Evolutionary conservation across 2,888 invertebrate genomes (phyloP).

Genomic region (Syrista parreyssii): DNA sequence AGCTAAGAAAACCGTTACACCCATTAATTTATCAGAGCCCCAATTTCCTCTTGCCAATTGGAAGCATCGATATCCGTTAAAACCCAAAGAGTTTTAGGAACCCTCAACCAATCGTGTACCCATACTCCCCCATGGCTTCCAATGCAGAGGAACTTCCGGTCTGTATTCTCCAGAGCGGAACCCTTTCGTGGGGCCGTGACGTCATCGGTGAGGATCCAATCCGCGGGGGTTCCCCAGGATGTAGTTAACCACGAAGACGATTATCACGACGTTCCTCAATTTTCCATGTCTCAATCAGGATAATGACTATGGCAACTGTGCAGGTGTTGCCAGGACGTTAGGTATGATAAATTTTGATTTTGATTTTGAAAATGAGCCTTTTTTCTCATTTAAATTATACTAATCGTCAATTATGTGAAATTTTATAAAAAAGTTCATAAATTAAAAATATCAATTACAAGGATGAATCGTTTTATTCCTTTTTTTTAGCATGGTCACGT

Average conservation of each 20-base stretch:
- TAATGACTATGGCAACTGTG: conserved; percentile 20
- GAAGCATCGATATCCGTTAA: conserved; percentile 1
- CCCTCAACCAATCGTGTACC: neutral
- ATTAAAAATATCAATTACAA: neutral
- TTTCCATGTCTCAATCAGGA: conserved; percentile 37
- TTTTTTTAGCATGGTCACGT: no score
- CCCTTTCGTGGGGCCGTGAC: conserved; percentile 9
- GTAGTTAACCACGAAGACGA: conserved; percentile 38
- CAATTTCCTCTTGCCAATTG: neutral
- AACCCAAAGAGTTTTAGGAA: neutral
- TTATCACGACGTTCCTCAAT: conserved; percentile 40
- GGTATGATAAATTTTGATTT: conserved; percentile 6
- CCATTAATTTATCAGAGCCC: neutral
- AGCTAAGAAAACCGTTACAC: neutral
- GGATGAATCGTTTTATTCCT: neutral
- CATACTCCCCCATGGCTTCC: neutral
- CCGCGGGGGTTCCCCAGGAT: conserved; percentile 19
- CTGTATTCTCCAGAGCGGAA: conserved; percentile 15
- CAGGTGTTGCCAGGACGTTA: conserved; percentile 22
- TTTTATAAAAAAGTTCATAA: neutral
- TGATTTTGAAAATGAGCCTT: conserved; percentile 3
- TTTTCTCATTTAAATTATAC: neutral
- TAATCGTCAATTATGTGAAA: neutral
- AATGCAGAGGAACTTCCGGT: neutral
- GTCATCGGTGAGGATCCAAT: conserved; percentile 16